phyloP scores from a whole-genome alignment of 2,888 invertebrate genomes.

The Lutraria lutraria region DNA sequence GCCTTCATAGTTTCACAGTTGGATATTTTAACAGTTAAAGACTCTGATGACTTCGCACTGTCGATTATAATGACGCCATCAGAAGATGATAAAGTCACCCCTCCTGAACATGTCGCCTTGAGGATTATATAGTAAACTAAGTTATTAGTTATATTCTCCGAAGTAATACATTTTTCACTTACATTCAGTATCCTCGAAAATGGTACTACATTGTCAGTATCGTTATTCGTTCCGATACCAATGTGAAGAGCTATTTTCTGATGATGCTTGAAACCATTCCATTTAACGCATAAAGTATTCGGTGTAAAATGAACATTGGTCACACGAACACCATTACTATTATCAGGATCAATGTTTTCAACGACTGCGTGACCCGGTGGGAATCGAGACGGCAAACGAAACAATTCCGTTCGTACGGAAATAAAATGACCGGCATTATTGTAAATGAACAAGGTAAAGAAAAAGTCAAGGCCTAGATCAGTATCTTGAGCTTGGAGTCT shows the following conservation, averaged over 20 bases:
- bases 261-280: conserved; percentile 58
- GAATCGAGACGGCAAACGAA: conserved; percentile 59
- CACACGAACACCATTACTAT: background rate
- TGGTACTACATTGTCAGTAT: conserved; percentile 31
- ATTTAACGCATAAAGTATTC: conserved; percentile 42
- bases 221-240: conserved; percentile 39
- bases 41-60: background rate
- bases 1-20: too few relatives aligned
- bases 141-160: background rate
- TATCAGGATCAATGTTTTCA: conserved; percentile 53
- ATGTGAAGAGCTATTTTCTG: conserved; percentile 44
- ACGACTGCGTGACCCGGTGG: conserved; percentile 68
- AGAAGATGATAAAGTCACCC: conserved; percentile 48
- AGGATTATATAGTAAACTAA: conserved; percentile 26
- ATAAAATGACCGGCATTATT: conserved; percentile 65
- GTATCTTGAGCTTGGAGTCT: conserved; percentile 59
- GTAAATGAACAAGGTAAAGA: conserved; percentile 50
- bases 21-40: too few relatives aligned
- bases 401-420: conserved; percentile 42
- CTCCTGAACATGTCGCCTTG: conserved; percentile 49
- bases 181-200: conserved; percentile 21
- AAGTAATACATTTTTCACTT: conserved; percentile 9
- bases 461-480: conserved; percentile 41
- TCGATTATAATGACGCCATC: conserved; percentile 46
- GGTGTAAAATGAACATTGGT: conserved; percentile 47